Base-by-base conservation (phyloP, 2,113 vertebrate genomes). In the Oryzias melastigma region DNA sequence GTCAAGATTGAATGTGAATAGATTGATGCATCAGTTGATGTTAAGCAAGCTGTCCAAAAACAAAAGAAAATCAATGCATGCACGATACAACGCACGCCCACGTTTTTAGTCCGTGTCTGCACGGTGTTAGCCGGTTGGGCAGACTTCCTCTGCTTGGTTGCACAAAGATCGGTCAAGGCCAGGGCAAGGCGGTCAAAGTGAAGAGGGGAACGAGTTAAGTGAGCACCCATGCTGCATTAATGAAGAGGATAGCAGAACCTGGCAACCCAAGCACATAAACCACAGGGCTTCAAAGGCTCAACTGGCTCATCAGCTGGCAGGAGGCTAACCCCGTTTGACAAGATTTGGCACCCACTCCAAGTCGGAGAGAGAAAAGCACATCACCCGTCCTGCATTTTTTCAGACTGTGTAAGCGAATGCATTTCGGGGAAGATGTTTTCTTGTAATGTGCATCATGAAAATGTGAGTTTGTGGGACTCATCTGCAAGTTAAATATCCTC, bases 301-400 rank as follows among this genome's bases (percentile, higher is more conserved):
- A 53, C 69, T 82, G 84, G 78, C 76, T 76, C 80, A 60, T 85
- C 80, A 76, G 61, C 68, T 66, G 60, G 66, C 60, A 8, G 75
- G 47, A 62, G 67, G 68, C 75, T 90, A 87, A 89, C 75, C 64
- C 73, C 65, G 62, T 82, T 62, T 88, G 88, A 90, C 88, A 88
- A 75, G 85, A 87, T 78, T 76, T 87, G 85, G 88, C 78, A 85
- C 68, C 61, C 25, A 27, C 25, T 27, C 25, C 25, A 27, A 43
- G 42, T 14, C 13, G 10, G 42, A 14, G 42, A 43, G 64, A 61
- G 64, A 68, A 22, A 62, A 45, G 58, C 1, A 18, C 62, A 68
- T 83, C 73, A 76, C 79, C 73, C 73, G 68, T 40, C 62, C 16
- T 70, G 59, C 58, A 35, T 6, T 17, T 6, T 44, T 17, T 44